Evolutionary conservation across 1,140 invertebrate genomes (phyloP), one percentile per base, ranked within the genome.

Genomic region (Cyrtorhinus lividipennis): DNA sequence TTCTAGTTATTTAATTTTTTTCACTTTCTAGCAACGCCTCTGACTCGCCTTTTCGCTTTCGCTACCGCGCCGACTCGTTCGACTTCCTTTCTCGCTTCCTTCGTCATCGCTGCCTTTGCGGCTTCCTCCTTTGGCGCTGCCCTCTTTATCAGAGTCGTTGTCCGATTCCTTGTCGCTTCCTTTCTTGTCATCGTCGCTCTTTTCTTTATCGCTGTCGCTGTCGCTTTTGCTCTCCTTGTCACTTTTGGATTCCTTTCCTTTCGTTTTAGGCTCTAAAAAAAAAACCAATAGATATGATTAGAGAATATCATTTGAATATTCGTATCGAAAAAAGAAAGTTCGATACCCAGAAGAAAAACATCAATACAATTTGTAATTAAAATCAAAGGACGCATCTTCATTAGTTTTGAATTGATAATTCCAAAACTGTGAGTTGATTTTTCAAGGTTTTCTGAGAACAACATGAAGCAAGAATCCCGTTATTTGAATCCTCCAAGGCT

Each of bases 141-240:
- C 57, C 23, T 59, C 60, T 3, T 48, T 25, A n/a, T 65, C 60
- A 26, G 26, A 57, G 18, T 65, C 58, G 12, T 44, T 23, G 27
- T 46, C 1, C 18, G 24, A 22, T 26, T 30, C 44, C 48, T 63
- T 46, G 56, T 0, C 2, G 22, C 22, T 45, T 45, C 44, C 56
- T 46, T 62, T 61, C 38, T 23, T 58, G 15, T 62, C 62, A n/a
- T 48, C 56, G 38, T 65, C 62, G 30, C 59, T 61, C 15, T 65
- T 59, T 24, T 48, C 56, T 53, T 60, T 61, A 15, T 63, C 62
- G 48, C 30, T 63, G 59, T 62, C 66, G 27, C 61, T 63, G 20
- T 59, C 62, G 53, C 63, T 59, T 22, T 58, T 63, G 23, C 61
- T 60, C 23, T 61, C 62, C 26, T 63, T 65, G 22, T 66, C 63